Base-by-base conservation (phyloP, 2,888 invertebrate species). In the Branchipolynoe longqiensis region DNA sequence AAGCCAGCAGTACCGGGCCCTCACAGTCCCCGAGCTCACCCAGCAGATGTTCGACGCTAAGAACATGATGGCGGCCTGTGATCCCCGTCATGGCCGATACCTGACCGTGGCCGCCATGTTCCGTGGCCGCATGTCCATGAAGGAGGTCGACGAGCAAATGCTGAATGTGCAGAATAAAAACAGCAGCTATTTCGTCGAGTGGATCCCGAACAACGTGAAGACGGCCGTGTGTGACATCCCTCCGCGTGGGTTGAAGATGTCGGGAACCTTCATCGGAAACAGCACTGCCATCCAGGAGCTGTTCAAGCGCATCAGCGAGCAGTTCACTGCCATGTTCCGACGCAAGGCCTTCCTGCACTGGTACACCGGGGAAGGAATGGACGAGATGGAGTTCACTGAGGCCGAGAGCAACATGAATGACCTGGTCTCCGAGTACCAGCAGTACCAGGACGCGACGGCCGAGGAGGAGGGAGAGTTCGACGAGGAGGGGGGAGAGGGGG, bases 101-200 rank as follows among this genome's bases (percentile, higher is more conserved):
- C 93, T 38, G 78, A 92, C 92, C 36, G 92, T 92, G 40, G 92
- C 92, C 48, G 90, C 91, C 88, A 91, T 93, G 86, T 93, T 93
- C 91, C 89, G 92, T 83, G 93, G 92, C 14, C 90, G 92, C 41
- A 92, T 93, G 92, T 92, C 92, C 78, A 93, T 93, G 92, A 93
- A 92, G 88, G 92, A 93, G 87, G 93, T 93, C 54, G 73, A 73
- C 22, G 73, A 73, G 73, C 73, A 73, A 40, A 73, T 73, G 73
- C 41, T 73, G 3, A 73, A 54, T 22, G 56, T 54, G 3, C 88
- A 88, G 85, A 88, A 88, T 85, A 88, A 88, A 84, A 88, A 88
- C 88, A 88, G 88, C 87, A 85, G 85, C 74, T 88, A 88, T 85
- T 88, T 88, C 82, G 88, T 88, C 22, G 88, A 88, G 86, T 88